Conservation (phyloP, 2,113 vertebrate genomes). For the Chionomys nivalis region DNA sequence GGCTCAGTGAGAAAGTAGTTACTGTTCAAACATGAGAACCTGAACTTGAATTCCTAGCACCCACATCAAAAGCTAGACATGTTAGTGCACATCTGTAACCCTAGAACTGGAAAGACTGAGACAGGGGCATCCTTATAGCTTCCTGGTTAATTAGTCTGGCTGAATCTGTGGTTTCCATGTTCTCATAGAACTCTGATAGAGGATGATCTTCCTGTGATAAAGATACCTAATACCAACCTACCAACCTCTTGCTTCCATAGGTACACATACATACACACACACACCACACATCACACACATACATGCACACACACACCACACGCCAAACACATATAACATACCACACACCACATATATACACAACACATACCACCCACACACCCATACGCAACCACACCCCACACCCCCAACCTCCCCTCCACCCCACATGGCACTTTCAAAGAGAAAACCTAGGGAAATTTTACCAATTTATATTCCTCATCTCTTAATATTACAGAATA, state of each 20-base stretch:
- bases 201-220: not conserved
- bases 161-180: not conserved
- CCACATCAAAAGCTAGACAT: not conserved
- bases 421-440: not conserved
- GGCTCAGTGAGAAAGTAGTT: not conserved
- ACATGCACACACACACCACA: not conserved
- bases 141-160: not conserved
- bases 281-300: not conserved
- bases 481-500: not conserved
- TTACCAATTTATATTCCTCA: not conserved
- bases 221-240: not conserved
- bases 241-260: not conserved
- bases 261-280: not conserved
- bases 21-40: not conserved
- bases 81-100: not conserved
- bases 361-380: not conserved
- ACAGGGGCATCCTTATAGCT: no score
- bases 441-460: not conserved
- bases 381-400: not conserved
- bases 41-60: not conserved
- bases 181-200: not conserved
- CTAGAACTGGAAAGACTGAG: no score
- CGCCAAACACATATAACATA: not conserved
- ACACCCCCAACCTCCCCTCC: no score
- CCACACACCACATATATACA: not conserved